Evolutionary conservation across 2,113 vertebrate genomes (phyloP).

Genomic region (Morone chrysops): DNA sequence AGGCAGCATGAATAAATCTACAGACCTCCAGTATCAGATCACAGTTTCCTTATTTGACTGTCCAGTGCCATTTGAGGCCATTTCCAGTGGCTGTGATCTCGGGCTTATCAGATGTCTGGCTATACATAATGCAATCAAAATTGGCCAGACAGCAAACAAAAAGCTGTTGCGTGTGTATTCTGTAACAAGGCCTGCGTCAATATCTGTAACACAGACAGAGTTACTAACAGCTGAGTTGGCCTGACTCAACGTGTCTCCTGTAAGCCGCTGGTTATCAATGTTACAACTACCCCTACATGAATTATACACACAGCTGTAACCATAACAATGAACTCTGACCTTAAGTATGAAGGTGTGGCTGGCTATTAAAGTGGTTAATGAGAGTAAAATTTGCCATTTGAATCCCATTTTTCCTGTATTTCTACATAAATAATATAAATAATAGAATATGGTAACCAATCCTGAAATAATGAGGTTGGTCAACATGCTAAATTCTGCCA

Average conservation of each 20-base stretch:
- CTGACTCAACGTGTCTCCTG: conserved; percentile 32
- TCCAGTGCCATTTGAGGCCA: conserved; percentile 49
- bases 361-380: background rate
- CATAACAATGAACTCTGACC: conserved; percentile 49
- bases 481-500: too few species aligned
- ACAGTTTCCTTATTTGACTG: conserved; percentile 33
- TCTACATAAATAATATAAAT: too few species aligned
- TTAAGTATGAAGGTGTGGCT: conserved; percentile 18
- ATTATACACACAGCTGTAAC: conserved; percentile 59
- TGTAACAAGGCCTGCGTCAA: conserved; percentile 44
- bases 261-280: conserved; percentile 21
- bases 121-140: conserved; percentile 75
- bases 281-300: conserved; percentile 42
- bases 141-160: conserved; percentile 56
- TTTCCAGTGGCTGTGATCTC: conserved; percentile 56
- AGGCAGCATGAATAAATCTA: conserved; percentile 2
- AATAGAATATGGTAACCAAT: too few species aligned
- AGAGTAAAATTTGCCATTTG: too few species aligned
- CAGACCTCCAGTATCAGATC: conserved; percentile 58
- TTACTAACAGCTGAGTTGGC: conserved; percentile 34
- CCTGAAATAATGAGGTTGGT: too few species aligned
- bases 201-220: conserved; percentile 46
- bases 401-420: too few species aligned
- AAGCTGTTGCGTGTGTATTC: conserved; percentile 43
- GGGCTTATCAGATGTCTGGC: conserved; percentile 66